These are phyloP conservation scores for Chloroceryle amazona DNA, from an alignment of 2,797 vertebrate genomes.

Conservation along the genomic window DNA sequence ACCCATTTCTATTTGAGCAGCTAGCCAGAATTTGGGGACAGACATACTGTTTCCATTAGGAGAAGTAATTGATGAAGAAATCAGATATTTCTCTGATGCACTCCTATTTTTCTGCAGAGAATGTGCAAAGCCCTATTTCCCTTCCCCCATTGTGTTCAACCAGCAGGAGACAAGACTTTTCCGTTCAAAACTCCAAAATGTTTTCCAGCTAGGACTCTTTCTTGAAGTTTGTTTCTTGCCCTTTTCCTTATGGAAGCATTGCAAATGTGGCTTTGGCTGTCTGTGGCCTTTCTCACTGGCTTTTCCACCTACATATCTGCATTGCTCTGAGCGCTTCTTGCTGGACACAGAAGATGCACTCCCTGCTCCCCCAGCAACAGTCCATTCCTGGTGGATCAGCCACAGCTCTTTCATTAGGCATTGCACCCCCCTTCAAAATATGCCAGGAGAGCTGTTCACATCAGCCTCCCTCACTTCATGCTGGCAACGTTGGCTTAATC, in stretches of 20 bases:
- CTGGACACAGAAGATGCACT: neutral
- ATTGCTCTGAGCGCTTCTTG: neutral
- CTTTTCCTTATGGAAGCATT: neutral
- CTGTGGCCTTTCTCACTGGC: neutral
- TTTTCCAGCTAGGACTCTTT: constrained; percentile 19
- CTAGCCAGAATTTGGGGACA: neutral
- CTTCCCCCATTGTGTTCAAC: constrained; percentile 48
- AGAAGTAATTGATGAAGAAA: constrained; percentile 37
- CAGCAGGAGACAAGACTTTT: constrained; percentile 60
- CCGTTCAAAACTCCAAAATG: neutral
- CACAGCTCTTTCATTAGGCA: neutral
- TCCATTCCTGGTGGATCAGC: neutral
- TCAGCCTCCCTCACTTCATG: neutral
- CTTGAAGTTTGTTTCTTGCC: neutral
- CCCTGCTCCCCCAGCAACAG: neutral
- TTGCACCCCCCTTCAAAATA: rapidly evolving
- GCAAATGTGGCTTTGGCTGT: neutral
- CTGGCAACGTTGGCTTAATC: neutral
- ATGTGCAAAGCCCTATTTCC: constrained; percentile 41
- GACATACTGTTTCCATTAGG: constrained; percentile 38
- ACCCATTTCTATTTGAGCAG: neutral
- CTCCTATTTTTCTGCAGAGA: constrained; percentile 59
- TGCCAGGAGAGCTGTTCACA: neutral
- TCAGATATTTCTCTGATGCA: constrained; percentile 33
- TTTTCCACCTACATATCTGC: neutral